These are phyloP conservation scores for Spialia ferax DNA, from an alignment of 2,888 invertebrate species.

Conservation along the genomic window DNA sequence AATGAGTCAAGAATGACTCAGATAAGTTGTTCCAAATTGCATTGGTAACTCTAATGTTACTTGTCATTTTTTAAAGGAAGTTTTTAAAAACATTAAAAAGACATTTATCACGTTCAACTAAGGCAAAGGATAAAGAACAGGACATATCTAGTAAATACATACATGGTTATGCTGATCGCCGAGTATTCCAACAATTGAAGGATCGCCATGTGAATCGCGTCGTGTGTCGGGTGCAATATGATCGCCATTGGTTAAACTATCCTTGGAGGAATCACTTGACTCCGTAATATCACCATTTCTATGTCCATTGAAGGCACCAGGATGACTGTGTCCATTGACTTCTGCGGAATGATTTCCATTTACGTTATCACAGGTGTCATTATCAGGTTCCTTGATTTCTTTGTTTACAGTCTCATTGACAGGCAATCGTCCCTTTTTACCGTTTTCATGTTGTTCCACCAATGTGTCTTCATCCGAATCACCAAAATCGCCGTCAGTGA, in stretches of 20 bases:
- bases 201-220: conserved; percentile 74
- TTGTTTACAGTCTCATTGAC: conserved; percentile 73
- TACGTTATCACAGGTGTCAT: conserved; percentile 26
- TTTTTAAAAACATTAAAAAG: not conserved
- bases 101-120: not conserved
- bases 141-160: conserved; percentile 57
- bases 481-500: conserved; percentile 80
- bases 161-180: conserved; percentile 84
- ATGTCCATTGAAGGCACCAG: conserved; percentile 56
- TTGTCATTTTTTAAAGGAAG: not conserved
- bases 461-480: conserved; percentile 74
- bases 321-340: conserved; percentile 45
- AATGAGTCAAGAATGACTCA: conserved; percentile 37
- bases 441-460: conserved; percentile 56
- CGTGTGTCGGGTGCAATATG: conserved; percentile 54
- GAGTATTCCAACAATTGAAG: conserved; percentile 83
- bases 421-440: conserved; percentile 56
- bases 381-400: conserved; percentile 51
- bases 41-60: not conserved
- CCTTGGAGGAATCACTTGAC: conserved; percentile 38
- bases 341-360: conserved; percentile 46
- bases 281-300: conserved; percentile 38
- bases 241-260: conserved; percentile 43
- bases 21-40: not conserved
- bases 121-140: not conserved